A percentile compares a stretch with the other conserved stretches of the same genome.
Evolutionary conservation across 2,113 vertebrate genomes (phyloP).

Genomic region (Aegithalos caudatus): DNA sequence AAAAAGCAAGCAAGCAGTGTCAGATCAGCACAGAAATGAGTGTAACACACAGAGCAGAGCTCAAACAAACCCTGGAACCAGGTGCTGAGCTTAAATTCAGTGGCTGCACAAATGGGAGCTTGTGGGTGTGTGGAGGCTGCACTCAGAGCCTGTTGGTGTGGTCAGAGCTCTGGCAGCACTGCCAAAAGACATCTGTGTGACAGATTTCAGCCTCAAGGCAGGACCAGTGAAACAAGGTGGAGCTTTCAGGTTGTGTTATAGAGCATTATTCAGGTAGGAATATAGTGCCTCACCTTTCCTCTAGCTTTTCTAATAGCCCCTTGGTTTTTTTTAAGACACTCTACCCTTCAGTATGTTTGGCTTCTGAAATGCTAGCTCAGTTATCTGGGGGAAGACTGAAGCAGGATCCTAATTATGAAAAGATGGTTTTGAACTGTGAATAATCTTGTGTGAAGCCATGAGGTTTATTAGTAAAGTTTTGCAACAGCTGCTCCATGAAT

Average conservation of each 20-base stretch:
- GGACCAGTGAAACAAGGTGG: neutral
- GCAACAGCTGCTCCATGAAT: neutral
- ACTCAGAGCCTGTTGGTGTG: neutral
- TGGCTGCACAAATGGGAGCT: neutral
- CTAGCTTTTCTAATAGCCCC: neutral
- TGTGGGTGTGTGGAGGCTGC: neutral
- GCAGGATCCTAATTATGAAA: neutral
- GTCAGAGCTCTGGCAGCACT: neutral
- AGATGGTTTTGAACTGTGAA: neutral
- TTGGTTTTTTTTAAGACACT: neutral
- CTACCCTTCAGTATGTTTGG: neutral
- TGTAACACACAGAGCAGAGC: fast-evolving
- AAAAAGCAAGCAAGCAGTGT: neutral
- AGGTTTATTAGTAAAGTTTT: neutral
- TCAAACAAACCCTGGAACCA: neutral
- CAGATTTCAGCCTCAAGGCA: neutral
- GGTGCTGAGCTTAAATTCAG: neutral
- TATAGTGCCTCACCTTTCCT: neutral
- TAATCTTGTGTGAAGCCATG: neutral
- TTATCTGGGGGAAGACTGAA: neutral
- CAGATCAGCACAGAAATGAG: neutral
- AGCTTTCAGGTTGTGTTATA: neutral
- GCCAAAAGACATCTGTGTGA: neutral
- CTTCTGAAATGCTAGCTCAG: neutral
- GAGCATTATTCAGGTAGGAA: neutral